A percentile compares a stretch with the other conserved stretches of the same genome.
Evolutionary conservation across 2,888 invertebrate genomes (phyloP).

Genomic region (Acrobasis consociella): DNA sequence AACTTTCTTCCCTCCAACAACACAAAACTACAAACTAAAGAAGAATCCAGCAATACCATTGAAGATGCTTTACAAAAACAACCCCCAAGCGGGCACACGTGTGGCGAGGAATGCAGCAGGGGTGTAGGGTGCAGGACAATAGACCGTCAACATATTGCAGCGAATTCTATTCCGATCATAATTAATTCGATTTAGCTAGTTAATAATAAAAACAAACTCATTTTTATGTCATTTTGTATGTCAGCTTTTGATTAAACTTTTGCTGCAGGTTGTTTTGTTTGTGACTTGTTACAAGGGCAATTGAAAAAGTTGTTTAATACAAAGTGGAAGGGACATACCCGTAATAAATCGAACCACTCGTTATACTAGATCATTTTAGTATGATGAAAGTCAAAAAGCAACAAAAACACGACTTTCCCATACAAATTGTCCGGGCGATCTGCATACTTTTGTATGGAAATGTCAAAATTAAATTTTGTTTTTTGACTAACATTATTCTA

Average conservation of each 20-base stretch:
- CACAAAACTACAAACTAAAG: not conserved
- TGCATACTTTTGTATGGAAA: too few relatives aligned
- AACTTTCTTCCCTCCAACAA: not conserved
- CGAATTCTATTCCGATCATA: slow-evolving; percentile 8
- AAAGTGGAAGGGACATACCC: too few relatives aligned
- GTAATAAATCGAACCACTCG: too few relatives aligned
- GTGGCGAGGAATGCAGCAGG: slow-evolving; percentile 1
- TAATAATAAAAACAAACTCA: slow-evolving; percentile 19
- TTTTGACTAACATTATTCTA: too few relatives aligned
- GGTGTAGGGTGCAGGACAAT: slow-evolving; percentile 14
- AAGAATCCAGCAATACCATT: not conserved
- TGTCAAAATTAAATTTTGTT: too few relatives aligned
- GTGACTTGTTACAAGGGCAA: not conserved
- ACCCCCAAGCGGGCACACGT: slow-evolving; percentile 11
- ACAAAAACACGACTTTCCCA: too few relatives aligned
- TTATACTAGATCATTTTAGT: too few relatives aligned
- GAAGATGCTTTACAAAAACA: slow-evolving; percentile 9
- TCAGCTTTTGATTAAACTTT: slow-evolving; percentile 14
- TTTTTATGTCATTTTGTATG: slow-evolving; percentile 11
- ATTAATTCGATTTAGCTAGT: slow-evolving; percentile 16
- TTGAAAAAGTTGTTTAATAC: not conserved
- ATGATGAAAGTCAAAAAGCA: too few relatives aligned
- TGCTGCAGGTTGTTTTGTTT: slow-evolving; percentile 13
- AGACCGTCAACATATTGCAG: slow-evolving; percentile 10
- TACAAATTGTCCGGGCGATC: too few relatives aligned